Conservation (phyloP, 2,888 invertebrate genomes). For the Drosophila affinis region DNA sequence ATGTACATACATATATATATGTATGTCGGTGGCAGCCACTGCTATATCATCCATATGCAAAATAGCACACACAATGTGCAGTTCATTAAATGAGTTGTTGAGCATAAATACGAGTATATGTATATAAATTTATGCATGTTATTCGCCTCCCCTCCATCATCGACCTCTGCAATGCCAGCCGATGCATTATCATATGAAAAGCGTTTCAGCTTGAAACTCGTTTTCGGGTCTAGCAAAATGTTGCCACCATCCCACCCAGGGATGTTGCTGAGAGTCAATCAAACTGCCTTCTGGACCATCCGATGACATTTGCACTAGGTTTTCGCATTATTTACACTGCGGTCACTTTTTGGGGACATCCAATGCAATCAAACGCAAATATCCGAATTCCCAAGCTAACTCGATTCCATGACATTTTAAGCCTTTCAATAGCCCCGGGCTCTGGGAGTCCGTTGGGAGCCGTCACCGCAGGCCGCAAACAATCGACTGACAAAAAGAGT, state of each 20-base stretch:
- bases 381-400: slow-evolving; percentile 26
- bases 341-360: slow-evolving; percentile 29
- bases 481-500: slow-evolving; percentile 40
- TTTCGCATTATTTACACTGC: slow-evolving; percentile 55
- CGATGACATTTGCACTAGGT: slow-evolving; percentile 11
- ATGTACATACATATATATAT: slow-evolving; percentile 8
- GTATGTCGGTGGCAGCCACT: slow-evolving; percentile 9
- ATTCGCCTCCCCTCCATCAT: slow-evolving; percentile 17
- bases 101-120: slow-evolving; percentile 36
- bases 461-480: slow-evolving; percentile 58
- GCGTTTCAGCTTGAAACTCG: slow-evolving; percentile 21
- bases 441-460: slow-evolving; percentile 41
- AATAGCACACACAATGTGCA: slow-evolving; percentile 60
- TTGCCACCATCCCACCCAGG: slow-evolving; percentile 1
- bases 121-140: slow-evolving; percentile 60
- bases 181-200: slow-evolving; percentile 33
- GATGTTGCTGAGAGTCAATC: slow-evolving; percentile 38
- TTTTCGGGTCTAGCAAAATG: slow-evolving; percentile 26
- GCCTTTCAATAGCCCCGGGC: slow-evolving; percentile 48
- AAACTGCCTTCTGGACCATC: neutral
- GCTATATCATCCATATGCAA: slow-evolving; percentile 43
- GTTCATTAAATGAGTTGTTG: slow-evolving; percentile 64
- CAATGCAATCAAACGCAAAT: slow-evolving; percentile 21
- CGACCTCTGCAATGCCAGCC: slow-evolving; percentile 47
- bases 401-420: slow-evolving; percentile 46